phyloP scores from a whole-genome alignment of 2,888 invertebrate genomes.

The Chalcis sispes region DNA sequence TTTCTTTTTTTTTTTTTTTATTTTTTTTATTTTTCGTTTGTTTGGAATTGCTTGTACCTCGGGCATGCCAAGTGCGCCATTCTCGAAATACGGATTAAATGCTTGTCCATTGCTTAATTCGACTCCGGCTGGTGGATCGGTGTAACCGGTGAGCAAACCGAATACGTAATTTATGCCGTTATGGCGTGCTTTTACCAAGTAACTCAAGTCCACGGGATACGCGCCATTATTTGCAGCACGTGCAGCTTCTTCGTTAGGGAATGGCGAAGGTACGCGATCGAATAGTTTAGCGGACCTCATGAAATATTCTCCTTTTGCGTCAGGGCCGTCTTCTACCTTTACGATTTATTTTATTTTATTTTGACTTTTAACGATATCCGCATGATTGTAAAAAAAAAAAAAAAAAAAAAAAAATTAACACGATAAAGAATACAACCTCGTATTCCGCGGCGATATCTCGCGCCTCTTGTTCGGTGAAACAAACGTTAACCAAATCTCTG shows the following conservation, averaged over 20 bases:
- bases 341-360: too few relatives aligned
- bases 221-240: slow-evolving; percentile 96
- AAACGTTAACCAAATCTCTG: slow-evolving; percentile 91
- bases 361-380: too few relatives aligned
- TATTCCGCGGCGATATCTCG: slow-evolving; percentile 95
- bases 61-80: slow-evolving; percentile 97
- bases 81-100: slow-evolving; percentile 98
- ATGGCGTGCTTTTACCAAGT: slow-evolving; percentile 85
- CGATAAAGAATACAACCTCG: slow-evolving; percentile 76
- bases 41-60: too few relatives aligned
- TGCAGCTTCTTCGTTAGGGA: slow-evolving; percentile 96
- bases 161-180: slow-evolving; percentile 96
- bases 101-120: slow-evolving; percentile 90
- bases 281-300: slow-evolving; percentile 94
- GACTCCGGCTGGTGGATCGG: slow-evolving; percentile 93
- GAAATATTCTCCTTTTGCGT: slow-evolving; percentile 92
- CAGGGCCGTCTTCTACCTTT: slow-evolving; percentile 87
- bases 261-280: slow-evolving; percentile 92
- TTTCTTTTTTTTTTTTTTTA: too few relatives aligned
- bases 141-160: slow-evolving; percentile 94
- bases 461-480: slow-evolving; percentile 94
- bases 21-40: too few relatives aligned
- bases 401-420: not conserved
- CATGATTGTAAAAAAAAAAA: not conserved
- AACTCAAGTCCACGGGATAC: slow-evolving; percentile 95